A percentile compares a stretch with the other conserved stretches of the same genome.
These are phyloP conservation scores for Hydraecia micacea DNA, from an alignment of 2,888 invertebrate genomes.

Conservation along the genomic window DNA sequence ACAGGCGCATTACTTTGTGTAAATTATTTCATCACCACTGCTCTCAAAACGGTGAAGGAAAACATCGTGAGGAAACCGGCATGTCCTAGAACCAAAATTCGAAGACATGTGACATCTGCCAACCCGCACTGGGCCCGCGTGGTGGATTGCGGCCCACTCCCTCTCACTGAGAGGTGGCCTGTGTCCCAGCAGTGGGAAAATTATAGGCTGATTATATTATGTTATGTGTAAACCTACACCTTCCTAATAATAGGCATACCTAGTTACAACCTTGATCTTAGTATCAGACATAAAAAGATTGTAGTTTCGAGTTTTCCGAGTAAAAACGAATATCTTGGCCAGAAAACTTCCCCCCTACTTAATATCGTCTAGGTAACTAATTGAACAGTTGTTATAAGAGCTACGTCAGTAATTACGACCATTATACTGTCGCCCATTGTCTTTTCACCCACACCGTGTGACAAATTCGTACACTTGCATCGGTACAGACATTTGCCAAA, in stretches of 20 bases:
- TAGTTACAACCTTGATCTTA: constrained; percentile 1
- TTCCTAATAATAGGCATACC: neutral
- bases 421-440: constrained; percentile 74
- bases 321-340: neutral
- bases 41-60: too few relatives aligned
- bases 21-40: too few relatives aligned
- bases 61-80: too few relatives aligned
- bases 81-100: too few relatives aligned
- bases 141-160: too few relatives aligned
- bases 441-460: constrained; percentile 74
- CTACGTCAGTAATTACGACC: constrained; percentile 65
- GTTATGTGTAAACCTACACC: constrained; percentile 9
- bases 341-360: neutral
- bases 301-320: neutral
- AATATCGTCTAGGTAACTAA: neutral
- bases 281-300: neutral
- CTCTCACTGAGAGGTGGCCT: too few relatives aligned
- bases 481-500: constrained; percentile 74
- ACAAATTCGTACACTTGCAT: constrained; percentile 69
- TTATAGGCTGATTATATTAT: too few relatives aligned
- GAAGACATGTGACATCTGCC: too few relatives aligned
- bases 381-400: constrained; percentile 74
- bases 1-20: too few relatives aligned
- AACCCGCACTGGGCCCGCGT: too few relatives aligned
- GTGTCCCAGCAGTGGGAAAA: too few relatives aligned